A percentile compares a stretch with the other conserved stretches of the same genome.
Conservation (phyloP, 2,113 vertebrate species). For the Paratilapia polleni region DNA sequence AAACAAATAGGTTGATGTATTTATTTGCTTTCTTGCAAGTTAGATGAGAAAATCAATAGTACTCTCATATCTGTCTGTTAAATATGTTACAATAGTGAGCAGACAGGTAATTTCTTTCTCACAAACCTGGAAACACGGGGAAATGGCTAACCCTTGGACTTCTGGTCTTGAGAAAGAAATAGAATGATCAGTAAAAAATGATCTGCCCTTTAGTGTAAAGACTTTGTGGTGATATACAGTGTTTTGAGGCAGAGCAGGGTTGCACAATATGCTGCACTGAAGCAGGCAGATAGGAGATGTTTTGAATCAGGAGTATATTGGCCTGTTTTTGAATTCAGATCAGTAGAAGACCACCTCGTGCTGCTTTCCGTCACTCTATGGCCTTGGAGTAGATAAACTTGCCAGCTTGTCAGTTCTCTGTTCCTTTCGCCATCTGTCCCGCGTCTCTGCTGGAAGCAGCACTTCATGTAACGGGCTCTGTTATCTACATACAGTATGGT, state of each 20-base stretch:
- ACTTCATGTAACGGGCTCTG: not conserved
- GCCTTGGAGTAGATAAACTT: conserved; percentile 21
- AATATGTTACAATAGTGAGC: too few species aligned
- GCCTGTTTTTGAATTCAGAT: conserved; percentile 4
- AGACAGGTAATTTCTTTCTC: not conserved
- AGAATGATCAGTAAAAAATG: not conserved
- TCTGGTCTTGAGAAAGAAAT: not conserved
- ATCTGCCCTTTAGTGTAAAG: not conserved
- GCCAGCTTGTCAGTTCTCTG: conserved; percentile 15
- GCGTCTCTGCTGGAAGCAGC: not conserved
- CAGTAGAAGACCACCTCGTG: conserved; percentile 1
- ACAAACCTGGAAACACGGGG: not conserved
- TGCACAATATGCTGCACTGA: not conserved
- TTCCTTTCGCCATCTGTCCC: conserved; percentile 50
- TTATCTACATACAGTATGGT: conserved; percentile 23
- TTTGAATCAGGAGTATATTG: not conserved
- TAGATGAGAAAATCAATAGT: not conserved
- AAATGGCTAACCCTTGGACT: not conserved
- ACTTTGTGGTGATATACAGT: not conserved
- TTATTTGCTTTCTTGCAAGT: too few species aligned
- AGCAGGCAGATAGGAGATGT: not conserved
- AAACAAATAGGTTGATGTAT: not conserved
- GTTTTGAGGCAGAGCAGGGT: not conserved
- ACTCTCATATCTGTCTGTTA: not conserved
- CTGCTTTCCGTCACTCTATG: not conserved